Evolutionary conservation across 2,797 vertebrate species (phyloP).

Genomic region (Gymnothorax javanicus): DNA sequence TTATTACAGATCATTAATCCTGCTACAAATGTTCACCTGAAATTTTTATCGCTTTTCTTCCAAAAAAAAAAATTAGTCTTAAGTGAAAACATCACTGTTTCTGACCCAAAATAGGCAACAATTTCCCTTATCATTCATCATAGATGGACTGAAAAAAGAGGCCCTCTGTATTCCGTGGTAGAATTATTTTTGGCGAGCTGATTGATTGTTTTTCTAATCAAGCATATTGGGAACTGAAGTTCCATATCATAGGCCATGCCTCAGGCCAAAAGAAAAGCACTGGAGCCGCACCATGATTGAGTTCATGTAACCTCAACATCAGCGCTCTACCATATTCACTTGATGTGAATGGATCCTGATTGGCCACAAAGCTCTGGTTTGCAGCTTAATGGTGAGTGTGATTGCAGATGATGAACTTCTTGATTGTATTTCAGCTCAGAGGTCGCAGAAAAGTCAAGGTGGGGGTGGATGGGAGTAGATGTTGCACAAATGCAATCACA

Average conservation of each 20-base stretch:
- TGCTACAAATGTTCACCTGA: neutral
- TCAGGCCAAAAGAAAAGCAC: neutral
- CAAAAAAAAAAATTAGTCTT: neutral
- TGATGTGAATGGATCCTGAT: neutral
- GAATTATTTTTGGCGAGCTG: neutral
- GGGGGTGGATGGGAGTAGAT: neutral
- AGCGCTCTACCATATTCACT: neutral
- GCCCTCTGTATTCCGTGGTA: neutral
- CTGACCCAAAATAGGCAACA: neutral
- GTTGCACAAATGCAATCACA: neutral
- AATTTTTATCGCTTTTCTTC: neutral
- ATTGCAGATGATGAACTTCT: neutral
- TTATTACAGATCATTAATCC: neutral
- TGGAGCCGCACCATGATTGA: neutral
- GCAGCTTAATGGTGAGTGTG: neutral
- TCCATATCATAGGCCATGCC: neutral
- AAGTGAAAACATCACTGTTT: neutral
- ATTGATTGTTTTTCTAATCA: neutral
- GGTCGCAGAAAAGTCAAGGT: neutral
- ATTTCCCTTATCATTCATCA: neutral
- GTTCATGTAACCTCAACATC: neutral
- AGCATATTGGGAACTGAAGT: neutral
- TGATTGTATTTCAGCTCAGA: neutral
- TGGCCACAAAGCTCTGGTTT: neutral
- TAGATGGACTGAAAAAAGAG: neutral